phyloP scores from a whole-genome alignment of 2,797 vertebrate species.

The Paguma larvata region DNA sequence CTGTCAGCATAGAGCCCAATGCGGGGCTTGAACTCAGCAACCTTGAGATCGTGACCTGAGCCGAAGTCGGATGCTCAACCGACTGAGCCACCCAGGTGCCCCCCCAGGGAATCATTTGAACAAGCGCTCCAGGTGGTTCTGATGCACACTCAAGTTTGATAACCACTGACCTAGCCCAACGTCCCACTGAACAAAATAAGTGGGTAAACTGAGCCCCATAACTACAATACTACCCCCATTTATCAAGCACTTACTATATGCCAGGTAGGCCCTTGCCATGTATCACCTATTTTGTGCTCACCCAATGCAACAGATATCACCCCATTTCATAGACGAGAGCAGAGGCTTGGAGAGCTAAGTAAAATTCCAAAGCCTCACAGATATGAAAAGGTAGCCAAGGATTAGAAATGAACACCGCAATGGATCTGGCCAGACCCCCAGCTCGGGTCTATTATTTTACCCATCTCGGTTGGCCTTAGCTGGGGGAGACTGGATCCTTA shows the following conservation, averaged over 20 bases:
- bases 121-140: background rate
- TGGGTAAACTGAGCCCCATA: background rate
- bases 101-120: background rate
- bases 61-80: too few relatives aligned
- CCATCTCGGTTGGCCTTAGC: background rate
- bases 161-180: background rate
- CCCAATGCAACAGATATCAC: background rate
- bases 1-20: too few relatives aligned
- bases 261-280: background rate
- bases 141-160: background rate
- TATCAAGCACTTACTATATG: background rate
- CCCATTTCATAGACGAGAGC: background rate
- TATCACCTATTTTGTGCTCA: background rate
- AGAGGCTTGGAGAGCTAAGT: background rate
- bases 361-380: background rate
- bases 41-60: too few relatives aligned
- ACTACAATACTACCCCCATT: background rate
- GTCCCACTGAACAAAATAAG: background rate
- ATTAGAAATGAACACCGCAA: conserved; percentile 45
- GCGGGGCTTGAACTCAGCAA: too few relatives aligned
- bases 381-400: background rate
- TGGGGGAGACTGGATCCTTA: background rate
- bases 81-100: too few relatives aligned
- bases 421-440: background rate
- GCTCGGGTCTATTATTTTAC: conserved; percentile 1